These are phyloP conservation scores for Spilogale gracilis DNA, from an alignment of 2,113 vertebrate genomes.

Conservation along the genomic window DNA sequence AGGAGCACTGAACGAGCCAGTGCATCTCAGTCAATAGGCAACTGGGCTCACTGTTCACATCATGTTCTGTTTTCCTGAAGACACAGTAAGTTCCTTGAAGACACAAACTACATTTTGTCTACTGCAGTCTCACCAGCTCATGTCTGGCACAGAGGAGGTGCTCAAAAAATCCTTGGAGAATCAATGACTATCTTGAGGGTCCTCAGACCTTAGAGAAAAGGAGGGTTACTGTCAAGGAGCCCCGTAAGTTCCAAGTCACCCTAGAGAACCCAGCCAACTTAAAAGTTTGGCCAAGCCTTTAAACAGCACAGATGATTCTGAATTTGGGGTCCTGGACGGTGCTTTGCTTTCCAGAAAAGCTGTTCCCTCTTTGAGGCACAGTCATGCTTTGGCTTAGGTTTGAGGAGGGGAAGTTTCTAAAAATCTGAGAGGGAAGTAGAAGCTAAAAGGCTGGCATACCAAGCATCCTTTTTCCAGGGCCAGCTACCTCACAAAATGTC, in stretches of 20 bases:
- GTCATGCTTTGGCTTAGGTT: not conserved
- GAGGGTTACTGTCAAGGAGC: not conserved
- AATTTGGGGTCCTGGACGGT: not conserved
- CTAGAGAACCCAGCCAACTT: not conserved
- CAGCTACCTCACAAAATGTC: not conserved
- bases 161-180: not conserved
- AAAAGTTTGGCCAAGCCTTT: not conserved
- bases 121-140: not conserved
- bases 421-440: not conserved
- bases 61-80: not conserved
- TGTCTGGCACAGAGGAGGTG: not conserved
- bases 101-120: not conserved
- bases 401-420: not conserved
- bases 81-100: not conserved
- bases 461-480: not conserved
- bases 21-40: not conserved
- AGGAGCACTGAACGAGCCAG: not conserved
- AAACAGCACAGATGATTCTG: not conserved
- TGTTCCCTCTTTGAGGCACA: not conserved
- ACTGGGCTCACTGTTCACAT: not conserved
- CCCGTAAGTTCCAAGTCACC: not conserved
- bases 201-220: not conserved
- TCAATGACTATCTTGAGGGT: not conserved
- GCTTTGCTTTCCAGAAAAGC: constrained; percentile 6
- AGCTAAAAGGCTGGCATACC: not conserved